Percentiles rank a stretch among this genome's conserved stretches.
phyloP scores from a whole-genome alignment of 1,140 invertebrate genomes.

The Drosophila watanabei region DNA sequence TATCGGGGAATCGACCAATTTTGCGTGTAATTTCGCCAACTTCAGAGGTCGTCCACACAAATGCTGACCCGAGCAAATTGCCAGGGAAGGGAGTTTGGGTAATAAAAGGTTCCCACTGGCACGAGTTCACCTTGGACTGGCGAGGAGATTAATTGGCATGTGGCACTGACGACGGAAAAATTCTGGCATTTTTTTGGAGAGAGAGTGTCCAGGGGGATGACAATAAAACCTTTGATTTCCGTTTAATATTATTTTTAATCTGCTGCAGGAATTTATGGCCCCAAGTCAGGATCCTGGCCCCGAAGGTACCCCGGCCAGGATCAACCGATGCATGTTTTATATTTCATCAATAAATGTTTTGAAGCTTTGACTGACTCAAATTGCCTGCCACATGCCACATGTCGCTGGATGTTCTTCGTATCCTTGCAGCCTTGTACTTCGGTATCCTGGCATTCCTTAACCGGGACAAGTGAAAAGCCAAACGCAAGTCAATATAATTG shows the following conservation, averaged over 20 bases:
- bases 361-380: constrained; percentile 47
- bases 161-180: constrained; percentile 16
- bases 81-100: constrained; percentile 4
- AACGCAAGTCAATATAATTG: constrained; percentile 81
- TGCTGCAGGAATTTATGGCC: constrained; percentile 67
- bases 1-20: constrained; percentile 63
- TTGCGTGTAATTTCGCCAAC: constrained; percentile 69
- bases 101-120: constrained; percentile 20
- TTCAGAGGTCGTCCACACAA: constrained; percentile 22
- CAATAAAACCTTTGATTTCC: constrained; percentile 79
- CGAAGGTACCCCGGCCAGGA: not conserved
- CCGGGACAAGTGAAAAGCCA: constrained; percentile 70
- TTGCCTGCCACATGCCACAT: constrained; percentile 61
- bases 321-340: constrained; percentile 73
- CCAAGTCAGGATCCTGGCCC: constrained; percentile 17
- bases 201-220: constrained; percentile 29
- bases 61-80: constrained; percentile 68
- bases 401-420: constrained; percentile 14
- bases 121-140: constrained; percentile 46
- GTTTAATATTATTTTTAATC: constrained; percentile 84
- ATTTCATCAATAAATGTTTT: constrained; percentile 72
- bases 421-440: constrained; percentile 7
- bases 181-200: not conserved
- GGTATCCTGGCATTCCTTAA: constrained; percentile 58
- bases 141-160: constrained; percentile 76